phyloP scores from a whole-genome alignment of 2,797 vertebrate genomes.

The Lithobates pipiens region DNA sequence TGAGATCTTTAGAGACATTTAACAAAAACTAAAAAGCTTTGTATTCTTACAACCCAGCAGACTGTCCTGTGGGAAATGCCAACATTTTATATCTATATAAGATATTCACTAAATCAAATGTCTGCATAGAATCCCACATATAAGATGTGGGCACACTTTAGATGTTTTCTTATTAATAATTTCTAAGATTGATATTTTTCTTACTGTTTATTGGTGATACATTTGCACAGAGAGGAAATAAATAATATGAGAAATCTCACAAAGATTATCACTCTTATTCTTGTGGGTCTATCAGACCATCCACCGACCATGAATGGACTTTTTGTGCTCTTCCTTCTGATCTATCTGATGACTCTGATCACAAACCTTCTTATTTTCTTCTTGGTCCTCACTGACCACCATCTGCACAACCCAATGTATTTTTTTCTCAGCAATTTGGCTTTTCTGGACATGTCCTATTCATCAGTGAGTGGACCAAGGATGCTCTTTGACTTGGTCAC shows the following conservation, averaged over 20 bases:
- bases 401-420: constrained; percentile 52
- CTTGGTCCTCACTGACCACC: not conserved
- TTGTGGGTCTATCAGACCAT: constrained; percentile 10
- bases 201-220: no score
- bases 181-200: no score
- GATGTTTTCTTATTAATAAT: no score
- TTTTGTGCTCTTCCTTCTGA: constrained; percentile 9
- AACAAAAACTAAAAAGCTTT: no score
- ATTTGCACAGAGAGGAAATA: no score
- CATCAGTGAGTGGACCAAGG: constrained; percentile 65
- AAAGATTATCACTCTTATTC: not conserved
- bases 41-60: no score
- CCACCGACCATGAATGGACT: not conserved
- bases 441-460: constrained; percentile 67
- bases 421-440: constrained; percentile 64
- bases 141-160: no score
- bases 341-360: constrained; percentile 17
- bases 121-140: no score
- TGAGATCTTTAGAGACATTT: no score
- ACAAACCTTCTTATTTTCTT: constrained; percentile 13
- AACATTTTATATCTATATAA: no score
- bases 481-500: constrained; percentile 55
- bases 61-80: no score
- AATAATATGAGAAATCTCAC: constrained; percentile 18
- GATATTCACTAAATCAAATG: no score